Evolutionary conservation across 37 sponge, comb jelly and placozoan genomes (phyloP).

Genomic region (Lycopodina hypogea): DNA sequence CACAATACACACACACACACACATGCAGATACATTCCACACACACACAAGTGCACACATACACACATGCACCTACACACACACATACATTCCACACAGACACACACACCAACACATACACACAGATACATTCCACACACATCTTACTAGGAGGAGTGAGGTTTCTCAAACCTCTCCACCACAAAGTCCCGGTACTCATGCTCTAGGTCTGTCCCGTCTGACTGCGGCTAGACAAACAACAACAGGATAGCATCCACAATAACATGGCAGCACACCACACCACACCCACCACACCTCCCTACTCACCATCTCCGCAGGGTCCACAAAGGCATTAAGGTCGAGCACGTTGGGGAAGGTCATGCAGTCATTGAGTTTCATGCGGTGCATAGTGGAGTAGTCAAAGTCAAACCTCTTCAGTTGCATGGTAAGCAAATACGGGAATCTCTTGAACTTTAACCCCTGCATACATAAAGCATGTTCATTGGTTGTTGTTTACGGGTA

Average conservation of each 20-base stretch:
- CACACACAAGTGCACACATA: too few relatives aligned
- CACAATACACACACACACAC: too few relatives aligned
- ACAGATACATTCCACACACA: background rate
- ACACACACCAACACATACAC: background rate
- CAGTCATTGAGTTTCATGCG: slow-evolving; percentile 93
- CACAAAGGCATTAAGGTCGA: slow-evolving; percentile 74
- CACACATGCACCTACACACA: too few relatives aligned
- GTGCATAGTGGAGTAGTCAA: slow-evolving; percentile 87
- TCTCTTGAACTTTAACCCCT: slow-evolving; percentile 88
- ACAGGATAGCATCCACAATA: too few relatives aligned
- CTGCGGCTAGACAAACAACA: background rate
- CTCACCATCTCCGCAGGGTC: slow-evolving; percentile 4
- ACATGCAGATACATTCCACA: slow-evolving; percentile 1
- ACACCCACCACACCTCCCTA: too few relatives aligned
- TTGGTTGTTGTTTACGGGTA: too few relatives aligned
- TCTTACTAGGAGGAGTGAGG: slow-evolving; percentile 1
- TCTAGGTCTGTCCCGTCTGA: background rate
- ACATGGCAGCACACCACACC: too few relatives aligned
- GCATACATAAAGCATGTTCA: background rate
- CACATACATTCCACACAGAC: too few relatives aligned
- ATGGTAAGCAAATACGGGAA: slow-evolving; percentile 90
- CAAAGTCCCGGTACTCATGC: slow-evolving; percentile 16
- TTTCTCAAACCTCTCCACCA: slow-evolving; percentile 38
- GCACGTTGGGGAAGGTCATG: slow-evolving; percentile 81
- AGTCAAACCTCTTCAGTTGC: slow-evolving; percentile 92